phyloP scores from a whole-genome alignment of 2,888 invertebrate genomes.

The Drosophila nigricruria region DNA sequence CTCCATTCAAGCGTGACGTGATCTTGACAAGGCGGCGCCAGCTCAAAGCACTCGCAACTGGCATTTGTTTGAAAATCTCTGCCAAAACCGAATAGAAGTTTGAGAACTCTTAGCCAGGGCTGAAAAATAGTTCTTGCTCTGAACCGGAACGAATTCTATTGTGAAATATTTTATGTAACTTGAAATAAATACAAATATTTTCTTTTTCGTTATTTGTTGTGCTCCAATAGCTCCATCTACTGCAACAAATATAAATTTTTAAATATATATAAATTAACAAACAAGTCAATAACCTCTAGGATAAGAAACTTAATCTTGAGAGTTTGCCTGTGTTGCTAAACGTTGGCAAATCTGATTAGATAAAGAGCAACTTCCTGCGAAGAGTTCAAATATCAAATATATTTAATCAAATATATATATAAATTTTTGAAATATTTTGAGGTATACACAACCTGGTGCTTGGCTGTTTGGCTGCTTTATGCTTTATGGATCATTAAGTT shows the following conservation, averaged over 20 bases:
- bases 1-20: conserved; percentile 67
- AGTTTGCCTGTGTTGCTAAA: no score
- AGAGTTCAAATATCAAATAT: neutral
- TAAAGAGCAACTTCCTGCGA: no score
- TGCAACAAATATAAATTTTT: neutral
- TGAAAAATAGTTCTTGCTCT: neutral
- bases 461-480: conserved; percentile 32
- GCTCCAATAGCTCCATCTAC: neutral
- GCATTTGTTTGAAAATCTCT: conserved; percentile 32
- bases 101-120: neutral
- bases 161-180: neutral
- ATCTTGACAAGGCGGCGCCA: conserved; percentile 61
- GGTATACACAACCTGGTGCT: neutral
- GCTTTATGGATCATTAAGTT: conserved; percentile 55
- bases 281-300: neutral
- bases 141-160: neutral
- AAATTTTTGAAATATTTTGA: neutral
- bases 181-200: neutral
- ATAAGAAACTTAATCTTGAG: neutral
- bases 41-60: conserved; percentile 39
- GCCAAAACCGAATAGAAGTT: conserved; percentile 21
- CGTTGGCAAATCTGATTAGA: neutral
- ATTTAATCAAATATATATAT: no score
- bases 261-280: neutral
- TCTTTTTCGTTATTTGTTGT: neutral